A percentile compares a stretch with the other conserved stretches of the same genome.
Conservation (phyloP, 2,888 invertebrate species). For the Ectemnius lituratus region DNA sequence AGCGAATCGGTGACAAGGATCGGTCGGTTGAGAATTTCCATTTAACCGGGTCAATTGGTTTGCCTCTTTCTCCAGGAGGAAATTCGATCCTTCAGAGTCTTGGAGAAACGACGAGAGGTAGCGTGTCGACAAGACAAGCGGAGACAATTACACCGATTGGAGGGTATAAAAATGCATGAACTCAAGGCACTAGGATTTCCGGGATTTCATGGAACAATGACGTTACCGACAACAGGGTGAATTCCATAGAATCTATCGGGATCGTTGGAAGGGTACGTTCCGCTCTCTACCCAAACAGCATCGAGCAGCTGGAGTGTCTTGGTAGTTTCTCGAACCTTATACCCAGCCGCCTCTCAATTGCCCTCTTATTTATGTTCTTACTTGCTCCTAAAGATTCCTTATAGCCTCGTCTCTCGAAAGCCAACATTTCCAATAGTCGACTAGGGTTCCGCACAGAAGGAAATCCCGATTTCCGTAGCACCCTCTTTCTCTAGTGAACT, state of each 20-base stretch:
- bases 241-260: conserved; percentile 13
- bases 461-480: conserved; percentile 16
- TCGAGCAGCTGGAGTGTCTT: conserved; percentile 28
- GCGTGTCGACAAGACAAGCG: neutral
- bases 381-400: neutral
- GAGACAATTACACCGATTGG: conserved; percentile 58
- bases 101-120: conserved; percentile 4
- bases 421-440: too few relatives aligned
- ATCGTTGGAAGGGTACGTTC: neutral
- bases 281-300: conserved; percentile 23
- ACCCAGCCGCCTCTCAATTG: neutral
- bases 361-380: neutral
- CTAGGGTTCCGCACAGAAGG: neutral
- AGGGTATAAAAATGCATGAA: conserved; percentile 61
- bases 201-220: conserved; percentile 37
- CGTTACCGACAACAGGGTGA: conserved; percentile 17
- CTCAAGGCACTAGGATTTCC: conserved; percentile 35
- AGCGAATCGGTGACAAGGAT: conserved; percentile 26
- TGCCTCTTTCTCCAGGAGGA: conserved; percentile 42
- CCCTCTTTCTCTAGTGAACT: too few relatives aligned
- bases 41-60: conserved; percentile 40
- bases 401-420: too few relatives aligned
- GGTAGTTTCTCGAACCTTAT: neutral
- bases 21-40: conserved; percentile 53
- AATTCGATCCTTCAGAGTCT: conserved; percentile 19